A percentile compares a stretch with the other conserved stretches of the same genome.
These are phyloP conservation scores for Coilia nasus DNA, from an alignment of 2,797 vertebrate species.

Conservation along the genomic window DNA sequence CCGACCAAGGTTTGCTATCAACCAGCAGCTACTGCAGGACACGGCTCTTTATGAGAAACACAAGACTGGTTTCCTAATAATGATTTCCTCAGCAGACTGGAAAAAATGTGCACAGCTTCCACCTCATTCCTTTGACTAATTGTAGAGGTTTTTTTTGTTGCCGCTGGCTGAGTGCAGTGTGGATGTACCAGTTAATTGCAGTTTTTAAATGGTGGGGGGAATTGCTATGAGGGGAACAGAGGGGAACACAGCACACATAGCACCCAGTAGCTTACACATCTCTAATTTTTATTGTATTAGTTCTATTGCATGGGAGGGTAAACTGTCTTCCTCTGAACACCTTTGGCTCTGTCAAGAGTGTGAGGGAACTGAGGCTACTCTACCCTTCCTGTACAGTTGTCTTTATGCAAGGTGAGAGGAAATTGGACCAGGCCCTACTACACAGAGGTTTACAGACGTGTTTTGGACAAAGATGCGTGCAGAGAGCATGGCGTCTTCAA, in stretches of 20 bases:
- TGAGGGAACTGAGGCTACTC: background rate
- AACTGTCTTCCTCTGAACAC: too few relatives aligned
- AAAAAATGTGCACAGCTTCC: slow-evolving; percentile 38
- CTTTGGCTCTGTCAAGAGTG: too few relatives aligned
- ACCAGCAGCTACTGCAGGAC: slow-evolving; percentile 26
- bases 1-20: background rate
- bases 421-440: background rate
- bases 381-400: background rate
- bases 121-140: slow-evolving; percentile 23
- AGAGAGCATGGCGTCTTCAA: background rate
- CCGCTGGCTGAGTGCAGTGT: slow-evolving; percentile 15
- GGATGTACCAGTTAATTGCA: slow-evolving; percentile 26
- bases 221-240: background rate
- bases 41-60: slow-evolving; percentile 36
- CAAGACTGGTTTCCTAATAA: slow-evolving; percentile 29
- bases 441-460: background rate
- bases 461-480: background rate
- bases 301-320: too few relatives aligned
- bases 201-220: slow-evolving; percentile 1
- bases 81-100: slow-evolving; percentile 30
- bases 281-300: background rate
- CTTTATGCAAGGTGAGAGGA: background rate
- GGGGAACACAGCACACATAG: background rate
- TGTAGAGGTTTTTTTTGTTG: background rate
- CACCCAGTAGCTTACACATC: background rate